These are phyloP conservation scores for Orthonyx spaldingii DNA, from an alignment of 2,113 vertebrate genomes.

Conservation along the genomic window DNA sequence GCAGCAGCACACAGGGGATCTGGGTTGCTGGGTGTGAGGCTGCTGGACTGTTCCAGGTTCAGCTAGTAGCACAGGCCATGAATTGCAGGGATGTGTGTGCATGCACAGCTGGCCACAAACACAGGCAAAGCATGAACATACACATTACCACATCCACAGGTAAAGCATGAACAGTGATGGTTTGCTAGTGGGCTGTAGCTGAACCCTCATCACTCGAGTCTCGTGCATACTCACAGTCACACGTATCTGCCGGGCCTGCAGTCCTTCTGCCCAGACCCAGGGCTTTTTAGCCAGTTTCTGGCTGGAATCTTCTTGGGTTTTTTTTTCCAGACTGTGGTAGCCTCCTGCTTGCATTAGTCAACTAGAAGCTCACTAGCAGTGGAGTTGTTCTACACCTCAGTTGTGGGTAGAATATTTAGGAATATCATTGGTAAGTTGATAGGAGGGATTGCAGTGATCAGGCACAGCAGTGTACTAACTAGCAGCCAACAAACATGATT, in stretches of 20 bases:
- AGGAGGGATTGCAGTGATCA: background rate
- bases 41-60: background rate
- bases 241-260: background rate
- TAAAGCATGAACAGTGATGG: background rate
- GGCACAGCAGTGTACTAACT: background rate
- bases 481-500: background rate
- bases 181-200: background rate
- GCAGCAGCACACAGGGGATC: background rate
- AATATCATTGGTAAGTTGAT: background rate
- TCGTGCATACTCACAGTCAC: rapidly evolving
- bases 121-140: background rate
- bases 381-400: too few relatives aligned
- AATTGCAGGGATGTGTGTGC: background rate
- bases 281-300: background rate
- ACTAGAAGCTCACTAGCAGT: background rate
- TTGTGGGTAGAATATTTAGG: background rate
- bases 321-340: background rate
- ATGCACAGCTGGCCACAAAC: background rate
- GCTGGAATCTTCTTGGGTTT: rapidly evolving
- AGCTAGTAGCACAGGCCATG: background rate
- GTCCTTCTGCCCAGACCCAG: background rate
- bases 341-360: background rate
- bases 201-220: background rate
- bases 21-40: rapidly evolving
- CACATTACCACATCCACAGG: background rate